These are phyloP conservation scores for Gallinago jamesoni DNA, from an alignment of 2,113 vertebrate species.

Conservation along the genomic window DNA sequence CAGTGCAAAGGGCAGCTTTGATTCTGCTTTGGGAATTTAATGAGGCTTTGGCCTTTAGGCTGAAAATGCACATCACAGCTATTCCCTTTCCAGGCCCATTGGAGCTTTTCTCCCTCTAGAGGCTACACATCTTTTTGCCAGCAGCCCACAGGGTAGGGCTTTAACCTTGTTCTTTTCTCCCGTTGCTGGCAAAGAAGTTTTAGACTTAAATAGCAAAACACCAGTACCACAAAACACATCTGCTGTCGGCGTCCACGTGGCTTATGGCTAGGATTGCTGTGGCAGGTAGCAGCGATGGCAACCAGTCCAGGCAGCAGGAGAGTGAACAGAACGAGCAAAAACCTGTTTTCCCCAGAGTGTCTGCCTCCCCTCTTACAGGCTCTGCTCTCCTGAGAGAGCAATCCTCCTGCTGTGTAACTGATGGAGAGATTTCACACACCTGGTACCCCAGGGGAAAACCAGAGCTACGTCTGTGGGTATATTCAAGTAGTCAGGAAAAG, in stretches of 20 bases:
- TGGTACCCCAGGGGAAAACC: not conserved
- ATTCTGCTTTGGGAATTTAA: not conserved
- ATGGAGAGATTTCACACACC: not conserved
- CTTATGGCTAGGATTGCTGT: not conserved
- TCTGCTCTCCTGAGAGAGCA: not conserved
- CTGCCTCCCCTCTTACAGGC: not conserved
- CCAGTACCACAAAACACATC: not conserved
- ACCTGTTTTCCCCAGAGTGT: rapidly evolving
- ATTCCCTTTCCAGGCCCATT: not conserved
- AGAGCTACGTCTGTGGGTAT: not conserved
- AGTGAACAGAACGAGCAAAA: not conserved
- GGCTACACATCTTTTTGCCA: not conserved
- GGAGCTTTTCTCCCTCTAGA: not conserved
- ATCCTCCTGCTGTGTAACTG: not conserved
- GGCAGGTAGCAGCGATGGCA: not conserved
- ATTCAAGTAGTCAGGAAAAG: not conserved
- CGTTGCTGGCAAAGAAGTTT: not conserved
- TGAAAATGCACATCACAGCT: not conserved
- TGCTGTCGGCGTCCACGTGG: not conserved
- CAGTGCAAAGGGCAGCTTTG: not conserved
- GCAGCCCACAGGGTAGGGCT: not conserved
- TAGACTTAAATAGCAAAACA: not conserved
- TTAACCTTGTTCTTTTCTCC: not conserved
- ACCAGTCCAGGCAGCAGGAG: not conserved
- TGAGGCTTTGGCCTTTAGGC: not conserved